Evolutionary conservation across 2,113 vertebrate genomes (phyloP).

Genomic region (Lota lota): DNA sequence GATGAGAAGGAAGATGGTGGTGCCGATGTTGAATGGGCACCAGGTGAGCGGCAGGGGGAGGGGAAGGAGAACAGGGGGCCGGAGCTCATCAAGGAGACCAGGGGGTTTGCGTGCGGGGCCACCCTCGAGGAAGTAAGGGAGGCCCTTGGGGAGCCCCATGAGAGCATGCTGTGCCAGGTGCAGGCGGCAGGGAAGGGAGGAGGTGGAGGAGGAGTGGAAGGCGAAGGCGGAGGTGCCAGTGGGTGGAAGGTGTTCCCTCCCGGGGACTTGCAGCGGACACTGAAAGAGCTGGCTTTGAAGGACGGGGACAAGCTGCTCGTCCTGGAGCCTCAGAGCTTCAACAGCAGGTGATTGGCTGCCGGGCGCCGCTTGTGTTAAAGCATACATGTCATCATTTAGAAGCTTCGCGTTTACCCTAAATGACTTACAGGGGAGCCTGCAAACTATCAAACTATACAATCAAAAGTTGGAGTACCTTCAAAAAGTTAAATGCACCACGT

Average conservation of each 20-base stretch:
- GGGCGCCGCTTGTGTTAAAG: too few relatives aligned
- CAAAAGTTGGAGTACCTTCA: too few relatives aligned
- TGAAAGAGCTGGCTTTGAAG: constrained; percentile 78
- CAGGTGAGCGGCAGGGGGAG: neutral
- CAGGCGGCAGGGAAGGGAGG: constrained; percentile 32
- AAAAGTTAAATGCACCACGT: too few relatives aligned
- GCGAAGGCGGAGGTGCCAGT: constrained; percentile 65
- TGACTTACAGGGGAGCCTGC: too few relatives aligned
- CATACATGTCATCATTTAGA: too few relatives aligned
- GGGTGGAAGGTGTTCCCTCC: constrained; percentile 79
- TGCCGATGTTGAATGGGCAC: neutral
- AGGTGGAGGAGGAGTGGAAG: constrained; percentile 23
- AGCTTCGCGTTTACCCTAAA: too few relatives aligned
- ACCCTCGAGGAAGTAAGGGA: constrained; percentile 60
- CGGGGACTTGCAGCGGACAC: constrained; percentile 78
- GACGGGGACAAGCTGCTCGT: constrained; percentile 83
- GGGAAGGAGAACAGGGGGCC: constrained; percentile 30
- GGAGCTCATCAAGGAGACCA: constrained; percentile 55
- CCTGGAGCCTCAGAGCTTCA: constrained; percentile 72
- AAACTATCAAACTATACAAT: too few relatives aligned
- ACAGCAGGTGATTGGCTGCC: constrained; percentile 76
- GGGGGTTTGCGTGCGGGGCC: constrained; percentile 61
- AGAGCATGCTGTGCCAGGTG: constrained; percentile 73
- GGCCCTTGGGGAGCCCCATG: constrained; percentile 64
- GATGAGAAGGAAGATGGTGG: constrained; percentile 19